phyloP scores from a whole-genome alignment of 2,888 invertebrate species.

The Lasius platythorax region DNA sequence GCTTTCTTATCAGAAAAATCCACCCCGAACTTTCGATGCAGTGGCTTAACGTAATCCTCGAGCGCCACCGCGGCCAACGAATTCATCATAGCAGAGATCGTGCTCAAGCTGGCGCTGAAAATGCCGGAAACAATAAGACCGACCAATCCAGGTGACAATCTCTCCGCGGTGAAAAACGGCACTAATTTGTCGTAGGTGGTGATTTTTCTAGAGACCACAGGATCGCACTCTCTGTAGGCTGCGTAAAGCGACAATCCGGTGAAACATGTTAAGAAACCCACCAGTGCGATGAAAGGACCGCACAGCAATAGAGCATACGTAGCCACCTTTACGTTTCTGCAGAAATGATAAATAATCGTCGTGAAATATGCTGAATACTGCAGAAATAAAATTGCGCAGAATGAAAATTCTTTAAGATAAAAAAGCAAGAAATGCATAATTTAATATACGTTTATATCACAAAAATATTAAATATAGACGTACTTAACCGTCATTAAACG shows the following conservation, averaged over 20 bases:
- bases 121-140: conserved; percentile 88
- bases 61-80: conserved; percentile 96
- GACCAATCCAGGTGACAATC: conserved; percentile 85
- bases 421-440: neutral
- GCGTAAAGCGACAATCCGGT: conserved; percentile 94
- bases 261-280: conserved; percentile 90
- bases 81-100: conserved; percentile 96
- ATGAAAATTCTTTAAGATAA: neutral
- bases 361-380: neutral
- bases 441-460: neutral
- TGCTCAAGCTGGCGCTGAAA: conserved; percentile 96
- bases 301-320: conserved; percentile 92
- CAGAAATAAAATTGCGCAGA: neutral
- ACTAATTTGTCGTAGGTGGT: conserved; percentile 90
- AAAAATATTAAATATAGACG: conserved; percentile 55
- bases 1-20: conserved; percentile 91
- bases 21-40: conserved; percentile 68
- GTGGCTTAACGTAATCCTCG: conserved; percentile 92
- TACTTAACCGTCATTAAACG: conserved; percentile 91
- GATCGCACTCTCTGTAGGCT: conserved; percentile 94
- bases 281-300: conserved; percentile 91
- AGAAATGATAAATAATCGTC: neutral
- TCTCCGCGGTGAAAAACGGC: conserved; percentile 92
- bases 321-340: conserved; percentile 88
- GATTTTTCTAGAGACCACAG: conserved; percentile 89